A percentile compares a stretch with the other conserved stretches of the same genome.
phyloP scores from a whole-genome alignment of 2,797 vertebrate genomes.

The Alosa sapidissima region DNA sequence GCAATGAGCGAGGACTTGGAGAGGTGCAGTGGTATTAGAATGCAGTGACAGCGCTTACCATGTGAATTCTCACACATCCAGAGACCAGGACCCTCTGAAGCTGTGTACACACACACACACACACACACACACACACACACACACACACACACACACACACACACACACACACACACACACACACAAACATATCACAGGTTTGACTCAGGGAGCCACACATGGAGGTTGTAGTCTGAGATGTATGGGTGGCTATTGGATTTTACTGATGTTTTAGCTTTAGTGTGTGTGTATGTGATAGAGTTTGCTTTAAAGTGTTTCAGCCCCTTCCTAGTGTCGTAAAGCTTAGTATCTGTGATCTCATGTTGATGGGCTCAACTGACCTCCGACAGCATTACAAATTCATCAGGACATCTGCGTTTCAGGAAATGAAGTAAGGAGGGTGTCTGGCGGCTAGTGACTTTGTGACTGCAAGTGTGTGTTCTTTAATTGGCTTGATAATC shows the following conservation, averaged over 20 bases:
- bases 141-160: not conserved
- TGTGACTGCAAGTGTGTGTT: not conserved
- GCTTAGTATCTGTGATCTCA: not conserved
- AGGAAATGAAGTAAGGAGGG: not conserved
- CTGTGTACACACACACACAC: slow-evolving; percentile 45
- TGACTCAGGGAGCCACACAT: not conserved
- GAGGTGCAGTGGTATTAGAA: slow-evolving; percentile 57
- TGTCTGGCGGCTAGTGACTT: not conserved
- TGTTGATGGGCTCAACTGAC: not conserved
- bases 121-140: slow-evolving; percentile 25
- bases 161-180: not conserved
- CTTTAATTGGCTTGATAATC: not conserved
- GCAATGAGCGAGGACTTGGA: slow-evolving; percentile 55
- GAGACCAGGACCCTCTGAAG: slow-evolving; percentile 53
- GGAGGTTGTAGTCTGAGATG: not conserved
- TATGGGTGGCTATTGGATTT: not conserved
- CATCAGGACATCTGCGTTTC: not conserved
- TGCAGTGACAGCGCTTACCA: slow-evolving; percentile 58
- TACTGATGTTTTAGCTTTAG: not conserved
- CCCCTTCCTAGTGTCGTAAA: not conserved
- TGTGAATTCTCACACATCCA: slow-evolving; percentile 55
- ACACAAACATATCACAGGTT: not conserved
- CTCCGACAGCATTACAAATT: not conserved
- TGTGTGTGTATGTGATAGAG: not conserved
- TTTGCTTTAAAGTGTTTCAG: not conserved